Conservation (phyloP, 2,797 vertebrate genomes). For the Vireo griseus region DNA sequence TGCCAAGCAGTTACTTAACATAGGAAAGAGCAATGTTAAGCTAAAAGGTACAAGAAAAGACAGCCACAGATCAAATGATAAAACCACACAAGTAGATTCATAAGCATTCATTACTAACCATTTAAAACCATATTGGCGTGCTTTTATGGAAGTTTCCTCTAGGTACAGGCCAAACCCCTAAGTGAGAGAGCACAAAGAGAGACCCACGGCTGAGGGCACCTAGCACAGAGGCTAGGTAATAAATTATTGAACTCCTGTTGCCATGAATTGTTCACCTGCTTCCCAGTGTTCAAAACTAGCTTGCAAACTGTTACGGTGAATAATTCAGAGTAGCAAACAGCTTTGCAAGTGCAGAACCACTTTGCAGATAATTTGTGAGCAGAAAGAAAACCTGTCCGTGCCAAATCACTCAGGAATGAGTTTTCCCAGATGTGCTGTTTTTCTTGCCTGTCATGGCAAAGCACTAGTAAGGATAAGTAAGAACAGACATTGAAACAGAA, state of each 20-base stretch:
- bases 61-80: not conserved
- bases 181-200: not conserved
- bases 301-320: not conserved
- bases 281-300: not conserved
- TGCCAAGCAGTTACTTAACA: not conserved
- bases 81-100: not conserved
- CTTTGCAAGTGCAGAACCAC: not conserved
- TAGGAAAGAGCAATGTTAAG: not conserved
- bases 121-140: not conserved
- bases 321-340: conserved; percentile 19
- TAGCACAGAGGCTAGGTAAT: not conserved
- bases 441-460: not conserved
- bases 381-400: not conserved
- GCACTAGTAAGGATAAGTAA: not conserved
- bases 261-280: not conserved
- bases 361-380: not conserved
- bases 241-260: not conserved
- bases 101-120: not conserved
- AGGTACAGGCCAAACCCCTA: not conserved
- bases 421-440: not conserved
- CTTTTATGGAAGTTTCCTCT: not conserved
- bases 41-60: not conserved
- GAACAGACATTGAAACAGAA: not conserved
- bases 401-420: not conserved
- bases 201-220: not conserved